Base-by-base conservation (phyloP, 2,113 vertebrate genomes). In the Crocuta crocuta region DNA sequence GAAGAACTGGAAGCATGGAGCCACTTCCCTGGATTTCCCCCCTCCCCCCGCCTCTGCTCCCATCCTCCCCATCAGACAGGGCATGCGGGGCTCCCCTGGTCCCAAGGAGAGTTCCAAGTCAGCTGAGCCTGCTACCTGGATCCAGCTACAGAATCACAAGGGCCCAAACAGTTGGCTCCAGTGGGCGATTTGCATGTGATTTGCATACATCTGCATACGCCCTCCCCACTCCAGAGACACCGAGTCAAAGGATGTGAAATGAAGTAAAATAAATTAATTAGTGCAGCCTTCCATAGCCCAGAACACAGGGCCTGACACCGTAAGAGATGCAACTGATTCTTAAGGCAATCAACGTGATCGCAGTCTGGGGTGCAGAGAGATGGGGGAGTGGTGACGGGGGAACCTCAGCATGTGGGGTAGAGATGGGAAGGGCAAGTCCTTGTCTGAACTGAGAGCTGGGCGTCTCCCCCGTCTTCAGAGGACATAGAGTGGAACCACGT, bases 231-330 rank as follows among this genome's bases (percentile, higher is more conserved):
- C 79, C 93, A 61, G 89, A 95, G 43, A 79, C 94, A 74, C 48
- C 66, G 91, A 95, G 81, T 97, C 96, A 93, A 96, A 97, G 88
- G 90, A 97, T 96, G 96, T 71, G 95, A 97, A 97, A 97, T 92
- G 85, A 97, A 97, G 97, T 97, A 92, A 98, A 97, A 98, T 97
- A 95, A 98, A 98, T 96, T 96, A 95, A 97, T 98, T 97, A 97
- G 93, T 53, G 94, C 96, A 97, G 80, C 61, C 93, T 97, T 81
- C 83, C 90, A 31, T 78, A 43, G 78, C 94, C 95, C 13, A 5
- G 76, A 19, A 89, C 1, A 70, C 78, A 66, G 92, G 94, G 85
- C 73, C 91, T 80, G 68, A 93, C 85, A 91, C 91, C 24, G 0
- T n/a, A 70, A 84, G 81, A 86, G 61, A 97, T 16, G 24, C 23